Conservation (phyloP, 2,113 vertebrate genomes). For the Xenopus laevis region DNA sequence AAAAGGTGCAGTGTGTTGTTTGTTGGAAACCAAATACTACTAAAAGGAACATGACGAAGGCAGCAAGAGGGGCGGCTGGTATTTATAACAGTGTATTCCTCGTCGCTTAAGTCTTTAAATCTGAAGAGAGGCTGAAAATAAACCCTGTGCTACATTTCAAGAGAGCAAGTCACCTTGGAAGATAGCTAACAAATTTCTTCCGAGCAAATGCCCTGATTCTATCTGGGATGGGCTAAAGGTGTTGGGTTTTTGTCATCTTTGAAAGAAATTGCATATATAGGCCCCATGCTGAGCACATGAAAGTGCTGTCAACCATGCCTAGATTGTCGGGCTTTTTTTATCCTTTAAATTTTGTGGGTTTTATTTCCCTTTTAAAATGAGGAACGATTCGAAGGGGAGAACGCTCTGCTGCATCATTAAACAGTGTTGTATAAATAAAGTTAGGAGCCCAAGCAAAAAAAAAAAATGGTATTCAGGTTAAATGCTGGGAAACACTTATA, state of each 20-base stretch:
- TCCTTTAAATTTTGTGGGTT: slow-evolving; percentile 29
- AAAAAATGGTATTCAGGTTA: slow-evolving; percentile 78
- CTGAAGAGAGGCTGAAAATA: slow-evolving; percentile 2
- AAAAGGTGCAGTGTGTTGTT: too few relatives aligned
- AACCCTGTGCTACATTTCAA: slow-evolving; percentile 55
- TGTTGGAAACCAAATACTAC: too few relatives aligned
- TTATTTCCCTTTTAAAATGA: slow-evolving; percentile 48
- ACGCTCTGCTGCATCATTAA: slow-evolving; percentile 75
- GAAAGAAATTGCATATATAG: slow-evolving; percentile 68
- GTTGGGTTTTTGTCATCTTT: slow-evolving; percentile 72
- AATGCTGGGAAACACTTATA: slow-evolving; percentile 81
- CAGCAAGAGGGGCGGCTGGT: too few relatives aligned
- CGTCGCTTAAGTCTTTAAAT: too few relatives aligned
- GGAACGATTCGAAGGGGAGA: slow-evolving; percentile 17
- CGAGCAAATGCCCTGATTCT: slow-evolving; percentile 63
- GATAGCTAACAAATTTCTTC: slow-evolving; percentile 65
- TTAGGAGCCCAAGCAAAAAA: slow-evolving; percentile 77
- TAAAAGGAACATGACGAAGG: too few relatives aligned
- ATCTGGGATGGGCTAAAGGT: slow-evolving; percentile 64
- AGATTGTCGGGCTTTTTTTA: slow-evolving; percentile 21
- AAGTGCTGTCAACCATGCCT: slow-evolving; percentile 70
- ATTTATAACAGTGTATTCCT: too few relatives aligned
- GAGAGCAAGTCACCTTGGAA: slow-evolving; percentile 68
- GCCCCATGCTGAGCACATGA: slow-evolving; percentile 73
- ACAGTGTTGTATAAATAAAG: slow-evolving; percentile 85